Conservation (phyloP, 2,888 invertebrate species). For the Pantelozetes paolii region DNA sequence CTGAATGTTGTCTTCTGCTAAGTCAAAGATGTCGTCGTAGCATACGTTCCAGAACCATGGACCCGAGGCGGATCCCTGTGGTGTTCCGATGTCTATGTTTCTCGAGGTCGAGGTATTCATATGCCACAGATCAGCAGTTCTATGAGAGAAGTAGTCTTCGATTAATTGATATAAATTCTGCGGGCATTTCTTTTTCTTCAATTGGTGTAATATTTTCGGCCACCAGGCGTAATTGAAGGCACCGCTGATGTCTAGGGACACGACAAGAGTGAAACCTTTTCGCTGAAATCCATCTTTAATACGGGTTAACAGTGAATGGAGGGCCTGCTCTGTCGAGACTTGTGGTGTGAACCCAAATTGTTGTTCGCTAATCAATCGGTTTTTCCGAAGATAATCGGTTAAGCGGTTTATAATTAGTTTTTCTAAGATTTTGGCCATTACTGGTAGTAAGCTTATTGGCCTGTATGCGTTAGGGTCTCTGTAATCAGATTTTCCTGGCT, state of each 20-base stretch:
- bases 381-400: background rate
- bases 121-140: no score
- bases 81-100: no score
- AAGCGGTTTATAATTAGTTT: background rate
- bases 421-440: slow-evolving; percentile 25
- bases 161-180: background rate
- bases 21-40: background rate
- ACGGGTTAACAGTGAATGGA: background rate
- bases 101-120: no score
- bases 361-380: background rate
- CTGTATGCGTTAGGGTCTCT: background rate
- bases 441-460: slow-evolving; percentile 6
- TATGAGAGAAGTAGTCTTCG: slow-evolving; percentile 7
- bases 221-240: slow-evolving; percentile 19
- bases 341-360: slow-evolving; percentile 28
- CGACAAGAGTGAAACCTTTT: no score
- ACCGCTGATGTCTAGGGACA: slow-evolving; percentile 11
- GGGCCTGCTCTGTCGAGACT: background rate
- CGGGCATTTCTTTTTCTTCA: no score
- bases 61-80: slow-evolving; percentile 37
- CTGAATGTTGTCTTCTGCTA: background rate
- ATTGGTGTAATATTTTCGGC: slow-evolving; percentile 10
- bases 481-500: slow-evolving; percentile 30
- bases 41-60: slow-evolving; percentile 40
- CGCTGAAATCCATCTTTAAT: background rate